A percentile compares a stretch with the other conserved stretches of the same genome.
Conservation (phyloP, 2,888 invertebrate genomes). For the Desoria tigrina region DNA sequence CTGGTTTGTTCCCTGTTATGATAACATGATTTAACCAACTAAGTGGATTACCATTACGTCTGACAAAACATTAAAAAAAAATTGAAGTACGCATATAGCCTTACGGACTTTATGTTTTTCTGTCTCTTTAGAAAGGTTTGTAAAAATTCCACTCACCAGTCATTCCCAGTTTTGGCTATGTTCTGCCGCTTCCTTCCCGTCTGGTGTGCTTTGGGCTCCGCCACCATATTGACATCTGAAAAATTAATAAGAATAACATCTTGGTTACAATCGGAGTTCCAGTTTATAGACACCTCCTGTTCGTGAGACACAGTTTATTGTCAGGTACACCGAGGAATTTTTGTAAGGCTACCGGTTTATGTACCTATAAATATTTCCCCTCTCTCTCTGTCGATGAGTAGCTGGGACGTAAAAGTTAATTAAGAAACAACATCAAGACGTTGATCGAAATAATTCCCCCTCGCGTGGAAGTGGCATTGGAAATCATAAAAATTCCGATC, state of each 20-base stretch:
- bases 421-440: constrained; percentile 4
- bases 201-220: constrained; percentile 73
- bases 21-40: constrained; percentile 20
- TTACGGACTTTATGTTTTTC: not conserved
- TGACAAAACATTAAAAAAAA: constrained; percentile 19
- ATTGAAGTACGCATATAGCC: not conserved
- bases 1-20: constrained; percentile 5
- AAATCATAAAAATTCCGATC: not conserved
- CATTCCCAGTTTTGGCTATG: constrained; percentile 68
- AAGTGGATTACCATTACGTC: constrained; percentile 22
- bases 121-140: not conserved
- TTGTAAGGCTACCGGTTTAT: not conserved
- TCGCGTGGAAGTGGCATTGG: too few species aligned
- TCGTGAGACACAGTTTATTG: too few species aligned
- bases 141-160: constrained; percentile 61
- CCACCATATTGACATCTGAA: constrained; percentile 75
- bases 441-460: too few species aligned
- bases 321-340: not conserved
- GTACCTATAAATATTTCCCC: too few species aligned
- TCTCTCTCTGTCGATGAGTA: too few species aligned
- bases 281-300: not conserved
- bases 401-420: constrained; percentile 9
- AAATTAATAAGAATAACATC: constrained; percentile 46
- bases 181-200: constrained; percentile 69
- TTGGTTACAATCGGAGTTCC: not conserved